Evolutionary conservation across 2,113 vertebrate species (phyloP), one percentile per base, ranked within the genome.

Genomic region (Dinomys branickii): DNA sequence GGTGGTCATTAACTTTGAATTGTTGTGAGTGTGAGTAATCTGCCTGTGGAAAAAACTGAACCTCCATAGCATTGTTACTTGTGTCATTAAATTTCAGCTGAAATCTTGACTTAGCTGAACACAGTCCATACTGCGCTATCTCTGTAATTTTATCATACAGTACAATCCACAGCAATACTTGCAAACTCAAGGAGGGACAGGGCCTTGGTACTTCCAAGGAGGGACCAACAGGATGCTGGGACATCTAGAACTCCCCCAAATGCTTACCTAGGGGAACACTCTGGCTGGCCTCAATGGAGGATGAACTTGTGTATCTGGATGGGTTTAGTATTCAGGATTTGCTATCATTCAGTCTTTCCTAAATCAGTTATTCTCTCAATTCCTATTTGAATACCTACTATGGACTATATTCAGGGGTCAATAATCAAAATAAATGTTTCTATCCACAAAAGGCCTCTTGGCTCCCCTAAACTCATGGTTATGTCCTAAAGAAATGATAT

Each of bases 11-110:
- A 50, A 90, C 35, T 88, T 47, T 78, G 41, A 50, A 92, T 67
- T 92, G 47, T 58, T 95, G 41, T 41, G 50, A 58, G 82, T 92
- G 82, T 91, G 88, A 93, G 41, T 61, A 96, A 92, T 22, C 80
- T 2, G 3, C 81, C 63, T 97, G 33, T 93, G 63, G 77, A 59
- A 90, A 94, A 90, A 63, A 85, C 1, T 61, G 65, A 90, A 52
- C 54, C 35, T 7, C 6, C 16, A 56, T 1, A 24, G 28, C 44
- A 56, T 3, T 58, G 10, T 54, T 93, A n/a, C 61, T 61, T 87
- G 63, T 50, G 58, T 50, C 69, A 59, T 65, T 93, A 85, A 92
- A 89, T 80, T 85, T 67, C 61, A 59, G 26, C 54, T 75, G 44
- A 78, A 94, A 80, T 56, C 69, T 58, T 89, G 54, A 44, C 81